Conservation (phyloP, 2,113 vertebrate genomes). For the Spheniscus mendiculus region DNA sequence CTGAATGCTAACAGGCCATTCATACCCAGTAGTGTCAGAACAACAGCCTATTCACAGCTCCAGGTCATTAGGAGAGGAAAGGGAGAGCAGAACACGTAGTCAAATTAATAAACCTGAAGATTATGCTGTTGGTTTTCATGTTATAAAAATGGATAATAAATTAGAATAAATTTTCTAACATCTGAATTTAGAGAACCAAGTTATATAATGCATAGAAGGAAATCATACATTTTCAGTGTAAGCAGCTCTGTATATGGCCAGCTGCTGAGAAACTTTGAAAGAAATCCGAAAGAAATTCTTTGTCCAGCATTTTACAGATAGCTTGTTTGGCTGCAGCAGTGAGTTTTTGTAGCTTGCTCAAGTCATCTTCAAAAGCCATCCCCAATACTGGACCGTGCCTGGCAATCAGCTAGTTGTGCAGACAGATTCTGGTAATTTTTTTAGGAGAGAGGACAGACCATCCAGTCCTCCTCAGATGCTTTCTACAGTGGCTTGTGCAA, state of each 20-base stretch:
- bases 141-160: background rate
- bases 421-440: background rate
- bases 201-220: background rate
- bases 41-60: conserved; percentile 20
- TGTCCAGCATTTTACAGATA: background rate
- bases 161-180: background rate
- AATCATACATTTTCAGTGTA: background rate
- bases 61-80: background rate
- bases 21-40: background rate
- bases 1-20: conserved; percentile 21
- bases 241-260: background rate
- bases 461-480: background rate
- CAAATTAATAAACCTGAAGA: background rate
- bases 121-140: background rate
- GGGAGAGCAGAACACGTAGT: background rate
- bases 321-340: background rate
- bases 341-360: background rate
- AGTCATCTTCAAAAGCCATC: background rate
- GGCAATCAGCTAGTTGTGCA: background rate
- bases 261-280: background rate
- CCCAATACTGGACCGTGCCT: background rate
- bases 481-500: background rate
- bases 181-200: background rate
- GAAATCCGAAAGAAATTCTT: background rate
- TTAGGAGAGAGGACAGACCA: background rate